A percentile compares a stretch with the other conserved stretches of the same genome.
phyloP scores from a whole-genome alignment of 2,113 vertebrate species.

The Amphilophus citrinellus region DNA sequence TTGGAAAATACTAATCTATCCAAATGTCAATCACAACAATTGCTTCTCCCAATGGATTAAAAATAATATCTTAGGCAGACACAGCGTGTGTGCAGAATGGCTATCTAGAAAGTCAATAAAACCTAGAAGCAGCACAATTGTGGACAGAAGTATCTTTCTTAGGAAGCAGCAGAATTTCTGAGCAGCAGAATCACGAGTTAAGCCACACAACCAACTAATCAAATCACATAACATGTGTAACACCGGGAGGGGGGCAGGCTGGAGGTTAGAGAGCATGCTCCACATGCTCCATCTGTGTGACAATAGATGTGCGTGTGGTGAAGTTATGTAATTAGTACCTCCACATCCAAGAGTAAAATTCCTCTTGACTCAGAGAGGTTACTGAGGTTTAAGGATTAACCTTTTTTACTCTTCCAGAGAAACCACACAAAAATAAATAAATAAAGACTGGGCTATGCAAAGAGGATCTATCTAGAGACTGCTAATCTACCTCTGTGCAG shows the following conservation, averaged over 20 bases:
- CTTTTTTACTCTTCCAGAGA: neutral
- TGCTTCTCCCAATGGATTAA: neutral
- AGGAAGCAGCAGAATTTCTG: neutral
- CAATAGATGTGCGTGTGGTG: neutral
- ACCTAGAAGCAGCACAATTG: neutral
- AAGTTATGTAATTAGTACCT: neutral
- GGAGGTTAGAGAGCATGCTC: conserved; percentile 28
- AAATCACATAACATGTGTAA: conserved; percentile 41
- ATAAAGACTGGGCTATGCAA: neutral
- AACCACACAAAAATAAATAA: too few relatives aligned
- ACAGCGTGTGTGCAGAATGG: rapidly evolving
- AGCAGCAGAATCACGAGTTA: conserved; percentile 40
- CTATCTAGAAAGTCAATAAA: neutral
- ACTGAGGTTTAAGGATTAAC: conserved; percentile 1
- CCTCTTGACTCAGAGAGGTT: conserved; percentile 9
- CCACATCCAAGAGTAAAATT: conserved; percentile 16
- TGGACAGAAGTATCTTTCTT: neutral
- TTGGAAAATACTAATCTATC: neutral
- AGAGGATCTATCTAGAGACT: neutral
- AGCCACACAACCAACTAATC: conserved; percentile 14
- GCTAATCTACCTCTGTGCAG: neutral
- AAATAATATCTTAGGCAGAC: neutral
- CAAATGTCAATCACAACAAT: neutral
- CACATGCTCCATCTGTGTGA: conserved; percentile 8
- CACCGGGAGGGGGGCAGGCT: neutral